These are phyloP conservation scores for Triops cancriformis DNA, from an alignment of 1,140 invertebrate genomes.

Conservation along the genomic window DNA sequence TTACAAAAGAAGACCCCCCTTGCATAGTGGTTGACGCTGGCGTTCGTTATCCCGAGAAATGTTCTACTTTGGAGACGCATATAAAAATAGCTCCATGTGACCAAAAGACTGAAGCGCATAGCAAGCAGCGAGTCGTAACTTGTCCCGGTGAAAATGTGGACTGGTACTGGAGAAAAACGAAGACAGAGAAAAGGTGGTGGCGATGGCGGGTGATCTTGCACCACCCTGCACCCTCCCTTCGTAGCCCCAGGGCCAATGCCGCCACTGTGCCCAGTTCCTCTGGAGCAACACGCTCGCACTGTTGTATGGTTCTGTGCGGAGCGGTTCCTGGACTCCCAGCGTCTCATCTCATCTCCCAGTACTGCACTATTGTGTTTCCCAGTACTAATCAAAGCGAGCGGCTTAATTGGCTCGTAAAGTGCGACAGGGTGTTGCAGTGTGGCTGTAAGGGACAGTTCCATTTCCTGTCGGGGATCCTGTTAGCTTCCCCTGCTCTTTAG, in stretches of 20 bases:
- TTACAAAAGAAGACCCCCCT: neutral
- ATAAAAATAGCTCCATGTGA: constrained; percentile 10
- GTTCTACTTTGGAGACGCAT: constrained; percentile 2
- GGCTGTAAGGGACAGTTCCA: neutral
- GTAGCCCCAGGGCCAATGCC: neutral
- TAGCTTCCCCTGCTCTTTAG: no score
- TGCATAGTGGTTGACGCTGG: neutral
- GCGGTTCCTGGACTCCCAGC: neutral
- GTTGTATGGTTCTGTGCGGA: neutral
- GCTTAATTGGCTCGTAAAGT: neutral
- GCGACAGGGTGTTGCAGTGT: neutral
- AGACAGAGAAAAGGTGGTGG: no score
- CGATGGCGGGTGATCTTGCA: no score
- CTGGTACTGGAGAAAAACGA: neutral
- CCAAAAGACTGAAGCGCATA: constrained; percentile 7
- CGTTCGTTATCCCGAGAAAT: neutral
- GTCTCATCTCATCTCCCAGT: no score
- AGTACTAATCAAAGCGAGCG: neutral
- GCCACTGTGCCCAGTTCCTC: neutral
- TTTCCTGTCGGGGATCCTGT: neutral
- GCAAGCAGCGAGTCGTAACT: neutral
- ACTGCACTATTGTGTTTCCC: neutral
- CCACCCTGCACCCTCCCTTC: neutral
- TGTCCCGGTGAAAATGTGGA: neutral
- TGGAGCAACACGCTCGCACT: neutral